Evolutionary conservation across 2,888 invertebrate genomes (phyloP), one percentile per base, ranked within the genome.

Genomic region (Phyto melanocephala): DNA sequence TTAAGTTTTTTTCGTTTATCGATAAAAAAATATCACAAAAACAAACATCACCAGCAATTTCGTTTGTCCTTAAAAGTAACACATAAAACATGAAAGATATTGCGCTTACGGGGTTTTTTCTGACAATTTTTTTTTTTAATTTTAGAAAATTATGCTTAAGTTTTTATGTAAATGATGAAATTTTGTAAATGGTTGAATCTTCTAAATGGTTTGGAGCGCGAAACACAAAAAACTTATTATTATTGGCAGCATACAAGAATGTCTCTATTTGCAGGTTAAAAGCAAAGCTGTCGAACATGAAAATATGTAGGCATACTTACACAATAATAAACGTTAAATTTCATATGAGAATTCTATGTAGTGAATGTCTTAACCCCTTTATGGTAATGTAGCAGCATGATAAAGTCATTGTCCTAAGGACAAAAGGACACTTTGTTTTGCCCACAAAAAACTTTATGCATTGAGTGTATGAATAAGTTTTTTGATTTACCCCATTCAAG

Each of bases 321-420:
- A 58, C 60, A 58, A 24, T 40, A 28, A 60, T 50, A 68, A 58
- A 60, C 47, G 54, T 68, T 62, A 63, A 54, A 62, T 63, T 56
- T 58, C 35, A 58, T 71, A 58, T 63, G 45, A 11, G 45, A 56
- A 33, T 65, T 72, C 54, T 24, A 65, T 67, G 17, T 58, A 87
- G 86, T 87, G 87, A 87, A 88, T 86, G 88, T 85, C 87, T 88
- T 88, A 88, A 88, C 88, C 88, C 88, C 89, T 89, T 88, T 88
- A 89, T 87, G 88, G 86, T 89, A 88, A 88, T 88, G 87, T 87
- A 86, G 83, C 85, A 75, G 87, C 87, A 87, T 87, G 85, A 86
- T 87, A 87, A 86, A 86, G 88, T 88, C 87, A 89, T 88, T 88
- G 88, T 89, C 88, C 88, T 87, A 86, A 78, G 86, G 87, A 88